Conservation (phyloP, 1,140 invertebrate species). For the Trichonephila clavipes region DNA sequence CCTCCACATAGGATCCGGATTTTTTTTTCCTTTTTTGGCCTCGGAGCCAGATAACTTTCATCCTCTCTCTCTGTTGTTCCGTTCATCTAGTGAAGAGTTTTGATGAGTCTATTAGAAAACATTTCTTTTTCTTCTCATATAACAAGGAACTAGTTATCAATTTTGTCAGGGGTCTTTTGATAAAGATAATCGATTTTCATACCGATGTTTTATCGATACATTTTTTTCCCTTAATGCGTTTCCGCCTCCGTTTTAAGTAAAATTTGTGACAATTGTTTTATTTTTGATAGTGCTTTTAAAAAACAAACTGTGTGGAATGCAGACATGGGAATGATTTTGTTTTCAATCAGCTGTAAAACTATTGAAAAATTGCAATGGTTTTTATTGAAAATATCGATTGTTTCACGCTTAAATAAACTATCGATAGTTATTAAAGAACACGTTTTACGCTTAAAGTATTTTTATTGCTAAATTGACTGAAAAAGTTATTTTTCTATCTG, state of each 20-base stretch:
- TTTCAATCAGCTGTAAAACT: background rate
- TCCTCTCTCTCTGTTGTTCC: background rate
- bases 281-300: background rate
- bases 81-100: background rate
- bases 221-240: background rate
- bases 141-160: constrained; percentile 38
- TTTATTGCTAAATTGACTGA: no score
- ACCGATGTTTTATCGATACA: constrained; percentile 16
- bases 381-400: background rate
- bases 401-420: background rate
- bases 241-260: background rate
- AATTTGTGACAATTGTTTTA: background rate
- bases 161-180: constrained; percentile 13
- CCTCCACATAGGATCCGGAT: background rate
- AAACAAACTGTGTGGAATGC: background rate
- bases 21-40: background rate
- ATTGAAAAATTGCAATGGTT: background rate
- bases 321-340: background rate
- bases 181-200: constrained; percentile 35
- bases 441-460: no score
- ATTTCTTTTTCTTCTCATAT: background rate
- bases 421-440: no score
- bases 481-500: no score
- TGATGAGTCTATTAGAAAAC: background rate
- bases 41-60: background rate